phyloP scores from a whole-genome alignment of 2,888 invertebrate genomes.

The Disparrhopalites patrizii region DNA sequence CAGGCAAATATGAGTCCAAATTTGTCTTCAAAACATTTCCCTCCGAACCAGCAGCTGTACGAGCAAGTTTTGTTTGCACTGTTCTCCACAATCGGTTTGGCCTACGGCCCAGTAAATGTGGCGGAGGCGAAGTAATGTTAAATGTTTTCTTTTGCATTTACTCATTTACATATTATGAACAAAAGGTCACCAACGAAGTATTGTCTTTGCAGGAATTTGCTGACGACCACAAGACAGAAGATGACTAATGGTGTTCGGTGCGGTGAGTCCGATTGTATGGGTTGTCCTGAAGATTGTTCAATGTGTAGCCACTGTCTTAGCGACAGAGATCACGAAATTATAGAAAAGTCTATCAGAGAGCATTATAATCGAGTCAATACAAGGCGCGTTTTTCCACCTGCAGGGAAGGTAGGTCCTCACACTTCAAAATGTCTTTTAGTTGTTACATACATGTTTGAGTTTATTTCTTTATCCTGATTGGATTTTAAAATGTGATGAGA shows the following conservation, averaged over 20 bases:
- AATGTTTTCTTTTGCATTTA: background rate
- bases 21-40: slow-evolving; percentile 81
- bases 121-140: slow-evolving; percentile 7
- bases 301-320: slow-evolving; percentile 75
- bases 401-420: slow-evolving; percentile 44
- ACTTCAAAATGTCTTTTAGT: too few relatives aligned
- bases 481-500: background rate
- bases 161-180: background rate
- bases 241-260: slow-evolving; percentile 70
- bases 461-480: too few relatives aligned
- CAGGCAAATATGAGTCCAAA: slow-evolving; percentile 97
- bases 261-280: slow-evolving; percentile 51
- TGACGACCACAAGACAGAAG: slow-evolving; percentile 69
- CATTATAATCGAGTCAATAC: slow-evolving; percentile 75
- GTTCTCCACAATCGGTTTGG: slow-evolving; percentile 14
- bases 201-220: slow-evolving; percentile 51
- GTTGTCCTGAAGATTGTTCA: slow-evolving; percentile 62
- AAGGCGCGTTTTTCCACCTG: slow-evolving; percentile 73
- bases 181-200: background rate
- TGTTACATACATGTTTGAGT: background rate
- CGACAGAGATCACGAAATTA: slow-evolving; percentile 56
- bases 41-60: slow-evolving; percentile 78
- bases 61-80: slow-evolving; percentile 79
- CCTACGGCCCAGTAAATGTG: slow-evolving; percentile 8
- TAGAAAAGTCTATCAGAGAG: slow-evolving; percentile 71